These are phyloP conservation scores for Leptinotarsa undecemlineata DNA, from an alignment of 1,140 invertebrate genomes.

Conservation along the genomic window DNA sequence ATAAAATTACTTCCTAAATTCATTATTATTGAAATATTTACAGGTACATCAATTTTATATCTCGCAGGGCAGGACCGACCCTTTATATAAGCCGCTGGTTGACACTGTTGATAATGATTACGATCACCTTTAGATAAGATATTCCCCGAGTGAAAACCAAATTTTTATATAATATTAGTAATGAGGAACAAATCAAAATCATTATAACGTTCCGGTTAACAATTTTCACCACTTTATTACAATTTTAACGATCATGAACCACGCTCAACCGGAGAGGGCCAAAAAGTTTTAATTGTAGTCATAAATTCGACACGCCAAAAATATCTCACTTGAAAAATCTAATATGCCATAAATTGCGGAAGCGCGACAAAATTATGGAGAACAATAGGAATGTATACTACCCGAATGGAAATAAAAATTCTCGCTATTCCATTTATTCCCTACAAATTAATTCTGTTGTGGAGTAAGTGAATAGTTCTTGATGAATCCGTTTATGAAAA, in stretches of 20 bases:
- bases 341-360: background rate
- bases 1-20: no score
- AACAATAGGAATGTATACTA: background rate
- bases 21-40: no score
- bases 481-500: no score
- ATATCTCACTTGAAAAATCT: slow-evolving; percentile 4
- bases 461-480: background rate
- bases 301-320: slow-evolving; percentile 3
- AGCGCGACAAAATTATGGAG: slow-evolving; percentile 7
- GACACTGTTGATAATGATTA: no score
- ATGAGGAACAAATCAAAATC: background rate
- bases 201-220: background rate
- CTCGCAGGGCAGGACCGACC: no score
- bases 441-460: background rate
- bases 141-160: no score
- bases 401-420: background rate
- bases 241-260: slow-evolving; percentile 2
- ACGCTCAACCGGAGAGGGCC: background rate
- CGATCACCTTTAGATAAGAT: no score
- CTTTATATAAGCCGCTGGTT: no score
- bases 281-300: slow-evolving; percentile 6
- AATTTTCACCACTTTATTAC: background rate
- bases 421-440: background rate
- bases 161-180: no score
- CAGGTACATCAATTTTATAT: no score